phyloP scores from a whole-genome alignment of 2,888 invertebrate genomes.

The Harmothoe impar region DNA sequence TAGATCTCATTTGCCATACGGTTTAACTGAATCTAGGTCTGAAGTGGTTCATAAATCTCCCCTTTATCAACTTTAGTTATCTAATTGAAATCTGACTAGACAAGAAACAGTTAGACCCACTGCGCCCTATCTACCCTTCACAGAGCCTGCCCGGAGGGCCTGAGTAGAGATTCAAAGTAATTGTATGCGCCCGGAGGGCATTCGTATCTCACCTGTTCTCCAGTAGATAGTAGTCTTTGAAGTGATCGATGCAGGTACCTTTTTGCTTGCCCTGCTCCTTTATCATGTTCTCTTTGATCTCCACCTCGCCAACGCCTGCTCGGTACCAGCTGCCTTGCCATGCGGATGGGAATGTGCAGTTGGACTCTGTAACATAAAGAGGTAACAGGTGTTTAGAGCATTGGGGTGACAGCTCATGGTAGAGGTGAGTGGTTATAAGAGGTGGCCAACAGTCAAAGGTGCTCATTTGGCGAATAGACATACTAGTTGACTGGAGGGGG shows the following conservation, averaged over 20 bases:
- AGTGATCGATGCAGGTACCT: conserved; percentile 56
- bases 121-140: not conserved
- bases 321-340: conserved; percentile 44
- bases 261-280: conserved; percentile 45
- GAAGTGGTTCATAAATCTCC: not conserved
- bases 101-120: conserved; percentile 5
- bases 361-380: conserved; percentile 35
- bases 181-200: not conserved
- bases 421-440: not conserved
- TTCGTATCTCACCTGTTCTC: conserved; percentile 52
- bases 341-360: conserved; percentile 30
- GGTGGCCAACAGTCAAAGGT: not conserved
- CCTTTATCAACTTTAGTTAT: conserved; percentile 1
- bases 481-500: no score
- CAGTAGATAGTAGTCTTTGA: conserved; percentile 26
- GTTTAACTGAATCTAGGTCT: not conserved
- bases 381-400: conserved; percentile 40
- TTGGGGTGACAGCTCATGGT: not conserved
- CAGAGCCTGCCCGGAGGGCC: not conserved
- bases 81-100: conserved; percentile 48
- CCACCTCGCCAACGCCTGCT: conserved; percentile 44
- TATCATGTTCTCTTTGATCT: conserved; percentile 57
- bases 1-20: no score
- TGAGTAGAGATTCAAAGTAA: conserved; percentile 20
- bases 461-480: not conserved